A percentile compares a stretch with the other conserved stretches of the same genome.
These are phyloP conservation scores for Diadegma fenestrale DNA, from an alignment of 2,888 invertebrate genomes.

Conservation along the genomic window DNA sequence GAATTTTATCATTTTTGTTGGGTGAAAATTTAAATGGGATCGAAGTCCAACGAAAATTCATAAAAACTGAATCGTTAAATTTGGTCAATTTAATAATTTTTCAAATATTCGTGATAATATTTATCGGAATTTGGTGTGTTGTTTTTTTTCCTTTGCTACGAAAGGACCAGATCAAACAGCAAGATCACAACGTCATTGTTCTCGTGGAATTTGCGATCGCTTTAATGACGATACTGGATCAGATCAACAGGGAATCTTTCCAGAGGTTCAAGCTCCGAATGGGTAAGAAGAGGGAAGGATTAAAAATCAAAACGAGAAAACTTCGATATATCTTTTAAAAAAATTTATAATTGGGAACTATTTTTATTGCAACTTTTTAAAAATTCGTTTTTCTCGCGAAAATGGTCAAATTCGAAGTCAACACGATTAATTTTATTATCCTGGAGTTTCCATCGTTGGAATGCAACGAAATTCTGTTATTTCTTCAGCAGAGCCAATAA, in stretches of 20 bases:
- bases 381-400: not conserved
- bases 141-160: not conserved
- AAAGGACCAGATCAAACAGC: conserved; percentile 91
- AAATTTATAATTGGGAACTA: too few species aligned
- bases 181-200: conserved; percentile 94
- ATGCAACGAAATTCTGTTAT: too few species aligned
- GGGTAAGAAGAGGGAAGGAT: too few species aligned
- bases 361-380: not conserved
- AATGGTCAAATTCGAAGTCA: too few species aligned
- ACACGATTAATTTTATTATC: too few species aligned
- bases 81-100: not conserved
- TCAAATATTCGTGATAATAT: not conserved
- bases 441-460: too few species aligned
- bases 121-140: not conserved
- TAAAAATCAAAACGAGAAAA: not conserved
- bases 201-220: conserved; percentile 98
- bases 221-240: conserved; percentile 96
- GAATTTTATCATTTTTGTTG: not conserved
- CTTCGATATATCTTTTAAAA: too few species aligned
- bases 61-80: not conserved
- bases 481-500: too few species aligned
- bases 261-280: conserved; percentile 97
- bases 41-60: not conserved
- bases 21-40: not conserved
- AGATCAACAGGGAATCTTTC: conserved; percentile 98